Percentiles rank a stretch among this genome's conserved stretches.
phyloP scores from a whole-genome alignment of 2,797 vertebrate genomes.

The Hafferia zeledoni region DNA sequence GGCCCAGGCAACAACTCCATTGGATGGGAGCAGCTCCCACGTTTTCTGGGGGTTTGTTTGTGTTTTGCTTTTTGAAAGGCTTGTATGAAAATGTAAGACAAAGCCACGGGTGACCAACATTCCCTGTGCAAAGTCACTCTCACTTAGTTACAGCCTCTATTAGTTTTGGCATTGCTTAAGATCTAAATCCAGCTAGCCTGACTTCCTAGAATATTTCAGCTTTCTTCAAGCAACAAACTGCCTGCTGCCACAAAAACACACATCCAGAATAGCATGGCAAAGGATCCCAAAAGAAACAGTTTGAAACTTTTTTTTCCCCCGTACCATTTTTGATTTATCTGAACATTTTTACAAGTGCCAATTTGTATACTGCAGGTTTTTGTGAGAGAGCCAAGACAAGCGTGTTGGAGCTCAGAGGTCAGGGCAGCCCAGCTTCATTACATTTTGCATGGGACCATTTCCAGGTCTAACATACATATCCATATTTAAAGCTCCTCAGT shows the following conservation, averaged over 20 bases:
- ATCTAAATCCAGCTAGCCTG: conserved; percentile 54
- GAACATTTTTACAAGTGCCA: conserved; percentile 65
- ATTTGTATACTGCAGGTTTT: conserved; percentile 62
- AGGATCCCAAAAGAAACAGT: conserved; percentile 67
- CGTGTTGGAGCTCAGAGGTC: conserved; percentile 40
- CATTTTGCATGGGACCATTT: conserved; percentile 62
- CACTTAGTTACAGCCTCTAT: conserved; percentile 54
- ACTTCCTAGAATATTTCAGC: conserved; percentile 67
- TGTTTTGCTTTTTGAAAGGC: conserved; percentile 30
- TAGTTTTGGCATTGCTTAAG: conserved; percentile 55
- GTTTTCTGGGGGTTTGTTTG: conserved; percentile 24
- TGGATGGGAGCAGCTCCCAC: conserved; percentile 13
- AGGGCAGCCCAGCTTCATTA: conserved; percentile 48
- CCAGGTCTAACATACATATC: conserved; percentile 49
- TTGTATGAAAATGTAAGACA: conserved; percentile 32
- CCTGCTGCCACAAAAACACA: conserved; percentile 63
- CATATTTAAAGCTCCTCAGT: conserved; percentile 33
- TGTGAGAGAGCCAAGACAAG: conserved; percentile 62
- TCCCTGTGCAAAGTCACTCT: conserved; percentile 52
- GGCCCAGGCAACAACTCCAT: neutral
- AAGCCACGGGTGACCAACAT: conserved; percentile 62
- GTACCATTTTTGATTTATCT: conserved; percentile 63
- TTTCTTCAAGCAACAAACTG: conserved; percentile 62
- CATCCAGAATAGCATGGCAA: conserved; percentile 46
- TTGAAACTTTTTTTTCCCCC: neutral